A percentile compares a stretch with the other conserved stretches of the same genome.
Conservation (phyloP, 2,888 invertebrate genomes). For the Habroteleia sp. region DNA sequence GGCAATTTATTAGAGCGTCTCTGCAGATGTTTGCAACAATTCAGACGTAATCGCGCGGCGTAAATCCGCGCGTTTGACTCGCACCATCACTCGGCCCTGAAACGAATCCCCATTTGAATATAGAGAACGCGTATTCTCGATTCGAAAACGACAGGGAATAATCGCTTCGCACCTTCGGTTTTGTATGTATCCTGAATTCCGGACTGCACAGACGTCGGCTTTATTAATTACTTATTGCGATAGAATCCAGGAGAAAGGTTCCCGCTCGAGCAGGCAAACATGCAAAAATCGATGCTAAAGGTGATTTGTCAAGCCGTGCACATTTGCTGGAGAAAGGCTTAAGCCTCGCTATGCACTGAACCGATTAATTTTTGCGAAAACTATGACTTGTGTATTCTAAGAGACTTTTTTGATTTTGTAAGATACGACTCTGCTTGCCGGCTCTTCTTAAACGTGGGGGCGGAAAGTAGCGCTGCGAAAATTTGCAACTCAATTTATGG, state of each 20-base stretch:
- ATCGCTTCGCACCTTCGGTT: constrained; percentile 35
- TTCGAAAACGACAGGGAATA: constrained; percentile 30
- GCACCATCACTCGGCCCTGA: constrained; percentile 67
- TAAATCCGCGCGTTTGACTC: constrained; percentile 46
- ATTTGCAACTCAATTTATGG: no score
- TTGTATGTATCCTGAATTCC: constrained; percentile 8
- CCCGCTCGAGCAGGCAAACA: no score
- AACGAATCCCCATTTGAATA: constrained; percentile 60
- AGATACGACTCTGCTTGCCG: no score
- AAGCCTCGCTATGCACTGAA: no score
- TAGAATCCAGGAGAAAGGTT: neutral
- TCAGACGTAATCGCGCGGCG: constrained; percentile 50
- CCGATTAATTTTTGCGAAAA: no score
- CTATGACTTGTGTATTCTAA: no score
- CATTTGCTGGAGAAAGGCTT: no score
- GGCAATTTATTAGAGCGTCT: constrained; percentile 39
- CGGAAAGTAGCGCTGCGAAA: no score
- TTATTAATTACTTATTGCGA: constrained; percentile 11
- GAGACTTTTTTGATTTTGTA: no score
- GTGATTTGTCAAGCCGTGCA: no score
- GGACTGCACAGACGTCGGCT: neutral
- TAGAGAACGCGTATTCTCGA: constrained; percentile 34
- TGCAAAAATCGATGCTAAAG: no score
- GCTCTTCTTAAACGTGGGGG: no score
- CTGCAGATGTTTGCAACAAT: constrained; percentile 47